A percentile compares a stretch with the other conserved stretches of the same genome.
Evolutionary conservation across 2,888 invertebrate species (phyloP).

Genomic region (Synanthedon andrenaeformis): DNA sequence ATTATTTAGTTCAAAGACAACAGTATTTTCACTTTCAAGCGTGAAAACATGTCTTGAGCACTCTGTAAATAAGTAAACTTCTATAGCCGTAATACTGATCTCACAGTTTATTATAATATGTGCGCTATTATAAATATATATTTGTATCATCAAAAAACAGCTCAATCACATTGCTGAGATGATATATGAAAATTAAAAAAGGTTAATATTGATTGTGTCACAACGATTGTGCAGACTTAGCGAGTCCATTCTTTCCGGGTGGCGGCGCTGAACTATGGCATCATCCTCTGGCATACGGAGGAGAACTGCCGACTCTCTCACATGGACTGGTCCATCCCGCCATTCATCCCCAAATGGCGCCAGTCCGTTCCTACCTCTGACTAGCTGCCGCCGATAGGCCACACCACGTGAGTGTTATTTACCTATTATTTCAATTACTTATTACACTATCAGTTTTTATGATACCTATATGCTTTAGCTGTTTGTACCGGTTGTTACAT

Average conservation of each 20-base stretch:
- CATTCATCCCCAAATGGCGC: conserved; percentile 95
- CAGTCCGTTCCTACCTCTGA: conserved; percentile 97
- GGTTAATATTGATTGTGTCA: too few relatives aligned
- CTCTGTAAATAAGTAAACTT: conserved; percentile 49
- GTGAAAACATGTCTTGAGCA: conserved; percentile 51
- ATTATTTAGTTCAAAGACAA: conserved; percentile 12
- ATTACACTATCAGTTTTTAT: neutral
- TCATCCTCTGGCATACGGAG: conserved; percentile 83
- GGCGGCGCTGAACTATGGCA: conserved; percentile 94
- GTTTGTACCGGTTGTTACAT: neutral
- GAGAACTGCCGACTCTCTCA: conserved; percentile 87
- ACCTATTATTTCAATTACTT: neutral
- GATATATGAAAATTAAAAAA: too few relatives aligned
- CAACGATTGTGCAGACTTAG: conserved; percentile 78
- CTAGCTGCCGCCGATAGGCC: conserved; percentile 89
- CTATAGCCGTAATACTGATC: conserved; percentile 25
- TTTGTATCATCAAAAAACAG: neutral
- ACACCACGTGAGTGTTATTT: conserved; percentile 71
- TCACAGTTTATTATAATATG: conserved; percentile 13
- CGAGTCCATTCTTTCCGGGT: conserved; percentile 93
- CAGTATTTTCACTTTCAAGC: conserved; percentile 9
- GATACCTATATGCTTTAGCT: neutral
- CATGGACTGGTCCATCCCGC: conserved; percentile 96
- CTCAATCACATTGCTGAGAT: neutral
- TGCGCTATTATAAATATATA: neutral